These are phyloP conservation scores for Bos indicus DNA, from an alignment of 2,113 vertebrate species.

Conservation along the genomic window DNA sequence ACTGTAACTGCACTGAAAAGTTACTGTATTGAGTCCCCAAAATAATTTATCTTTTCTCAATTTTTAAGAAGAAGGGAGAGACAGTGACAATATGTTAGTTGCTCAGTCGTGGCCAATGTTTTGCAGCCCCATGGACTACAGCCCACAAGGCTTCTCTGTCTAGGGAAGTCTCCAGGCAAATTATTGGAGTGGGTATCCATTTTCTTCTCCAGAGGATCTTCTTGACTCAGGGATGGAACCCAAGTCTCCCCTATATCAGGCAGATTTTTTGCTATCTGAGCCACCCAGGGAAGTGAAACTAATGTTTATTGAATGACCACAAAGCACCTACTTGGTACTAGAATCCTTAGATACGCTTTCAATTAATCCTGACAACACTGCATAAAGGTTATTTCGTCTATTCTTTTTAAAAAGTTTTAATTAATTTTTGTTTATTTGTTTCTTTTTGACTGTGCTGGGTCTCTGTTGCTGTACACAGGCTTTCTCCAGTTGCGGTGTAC, in stretches of 20 bases:
- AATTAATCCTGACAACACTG: neutral
- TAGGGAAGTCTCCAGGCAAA: neutral
- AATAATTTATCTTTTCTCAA: neutral
- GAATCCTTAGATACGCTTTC: neutral
- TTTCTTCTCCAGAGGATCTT: neutral
- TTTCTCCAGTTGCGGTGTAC: neutral
- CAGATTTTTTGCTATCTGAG: neutral
- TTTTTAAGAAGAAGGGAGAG: neutral
- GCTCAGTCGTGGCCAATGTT: neutral
- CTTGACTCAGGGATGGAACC: neutral
- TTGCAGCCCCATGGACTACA: neutral
- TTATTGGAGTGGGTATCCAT: neutral
- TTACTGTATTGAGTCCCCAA: neutral
- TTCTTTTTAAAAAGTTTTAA: neutral
- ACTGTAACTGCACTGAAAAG: neutral
- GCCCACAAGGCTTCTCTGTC: neutral
- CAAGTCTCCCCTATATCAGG: neutral
- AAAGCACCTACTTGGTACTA: neutral
- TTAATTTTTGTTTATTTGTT: neutral
- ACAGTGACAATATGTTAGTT: neutral
- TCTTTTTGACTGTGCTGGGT: neutral
- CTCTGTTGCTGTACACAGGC: neutral
- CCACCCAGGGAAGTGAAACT: neutral
- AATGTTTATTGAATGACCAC: neutral
- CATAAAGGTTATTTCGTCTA: neutral